Evolutionary conservation across 2,113 vertebrate species (phyloP).

Genomic region (Gavialis gangeticus): DNA sequence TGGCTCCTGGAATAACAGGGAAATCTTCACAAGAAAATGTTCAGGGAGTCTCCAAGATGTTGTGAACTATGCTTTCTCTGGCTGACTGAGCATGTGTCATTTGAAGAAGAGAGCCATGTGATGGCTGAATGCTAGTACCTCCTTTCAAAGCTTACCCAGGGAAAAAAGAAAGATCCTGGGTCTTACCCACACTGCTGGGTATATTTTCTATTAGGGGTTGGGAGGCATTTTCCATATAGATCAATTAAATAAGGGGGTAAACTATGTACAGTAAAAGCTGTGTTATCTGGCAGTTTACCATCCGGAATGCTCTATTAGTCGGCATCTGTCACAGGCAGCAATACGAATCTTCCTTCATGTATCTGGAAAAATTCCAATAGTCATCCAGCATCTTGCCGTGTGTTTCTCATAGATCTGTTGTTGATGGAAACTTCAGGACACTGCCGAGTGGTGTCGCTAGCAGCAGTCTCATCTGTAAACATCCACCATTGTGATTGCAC

Average conservation of each 20-base stretch:
- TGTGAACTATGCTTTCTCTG: not conserved
- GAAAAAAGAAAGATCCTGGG: not conserved
- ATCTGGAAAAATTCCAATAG: too few species aligned
- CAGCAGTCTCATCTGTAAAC: too few species aligned
- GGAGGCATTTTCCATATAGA: not conserved
- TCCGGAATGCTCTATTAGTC: too few species aligned
- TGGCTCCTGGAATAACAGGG: not conserved
- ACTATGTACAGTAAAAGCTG: not conserved
- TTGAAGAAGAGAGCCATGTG: not conserved
- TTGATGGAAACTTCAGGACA: too few species aligned
- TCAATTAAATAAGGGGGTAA: not conserved
- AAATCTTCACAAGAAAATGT: not conserved
- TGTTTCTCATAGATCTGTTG: too few species aligned
- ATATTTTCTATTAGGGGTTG: not conserved
- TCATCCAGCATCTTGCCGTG: too few species aligned
- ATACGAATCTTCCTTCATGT: too few species aligned
- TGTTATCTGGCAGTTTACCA: too few species aligned
- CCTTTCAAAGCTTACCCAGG: not conserved
- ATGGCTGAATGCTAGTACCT: not conserved
- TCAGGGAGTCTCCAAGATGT: not conserved
- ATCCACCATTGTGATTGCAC: too few species aligned
- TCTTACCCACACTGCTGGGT: not conserved
- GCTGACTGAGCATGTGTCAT: not conserved
- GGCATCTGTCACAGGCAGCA: too few species aligned
- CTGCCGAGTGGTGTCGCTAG: too few species aligned